These are phyloP conservation scores for Macrocentrus cingulum DNA, from an alignment of 1,140 invertebrate genomes.

Conservation along the genomic window DNA sequence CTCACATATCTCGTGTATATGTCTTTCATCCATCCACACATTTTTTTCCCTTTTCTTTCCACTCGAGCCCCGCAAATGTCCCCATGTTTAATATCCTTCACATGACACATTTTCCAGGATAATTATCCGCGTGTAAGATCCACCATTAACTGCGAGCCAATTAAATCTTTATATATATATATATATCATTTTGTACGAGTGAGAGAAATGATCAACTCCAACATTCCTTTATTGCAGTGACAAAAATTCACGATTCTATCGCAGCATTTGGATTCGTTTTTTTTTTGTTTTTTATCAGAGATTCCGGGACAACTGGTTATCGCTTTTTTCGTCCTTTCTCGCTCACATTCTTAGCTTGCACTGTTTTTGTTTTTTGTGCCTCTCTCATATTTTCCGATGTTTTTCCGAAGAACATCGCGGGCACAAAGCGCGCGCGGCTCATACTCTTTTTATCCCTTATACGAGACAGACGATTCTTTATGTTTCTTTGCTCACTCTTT, in stretches of 20 bases:
- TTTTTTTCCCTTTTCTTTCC: too few species aligned
- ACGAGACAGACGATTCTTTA: conserved; percentile 25
- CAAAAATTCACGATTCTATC: conserved; percentile 18
- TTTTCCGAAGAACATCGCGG: conserved; percentile 16
- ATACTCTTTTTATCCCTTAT: conserved; percentile 15
- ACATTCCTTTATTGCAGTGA: conserved; percentile 15
- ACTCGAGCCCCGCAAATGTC: too few species aligned
- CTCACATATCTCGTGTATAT: not conserved
- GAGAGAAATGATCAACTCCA: not conserved
- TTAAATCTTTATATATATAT: too few species aligned
- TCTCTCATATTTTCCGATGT: conserved; percentile 13
- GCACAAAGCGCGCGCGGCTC: not conserved
- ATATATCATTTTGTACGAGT: too few species aligned
- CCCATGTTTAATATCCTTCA: too few species aligned
- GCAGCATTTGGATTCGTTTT: conserved; percentile 2
- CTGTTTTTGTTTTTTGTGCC: conserved; percentile 13
- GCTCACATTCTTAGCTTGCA: conserved; percentile 10
- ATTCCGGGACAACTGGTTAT: conserved; percentile 28
- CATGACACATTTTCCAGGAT: conserved; percentile 13
- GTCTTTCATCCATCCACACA: conserved; percentile 17
- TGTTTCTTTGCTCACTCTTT: conserved; percentile 17
- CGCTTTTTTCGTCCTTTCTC: conserved; percentile 13
- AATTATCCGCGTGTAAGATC: conserved; percentile 14
- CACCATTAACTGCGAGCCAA: conserved; percentile 16
- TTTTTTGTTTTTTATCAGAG: conserved; percentile 7